Evolutionary conservation across 2,888 invertebrate genomes (phyloP).

Genomic region (Ecliptopera silaceata): DNA sequence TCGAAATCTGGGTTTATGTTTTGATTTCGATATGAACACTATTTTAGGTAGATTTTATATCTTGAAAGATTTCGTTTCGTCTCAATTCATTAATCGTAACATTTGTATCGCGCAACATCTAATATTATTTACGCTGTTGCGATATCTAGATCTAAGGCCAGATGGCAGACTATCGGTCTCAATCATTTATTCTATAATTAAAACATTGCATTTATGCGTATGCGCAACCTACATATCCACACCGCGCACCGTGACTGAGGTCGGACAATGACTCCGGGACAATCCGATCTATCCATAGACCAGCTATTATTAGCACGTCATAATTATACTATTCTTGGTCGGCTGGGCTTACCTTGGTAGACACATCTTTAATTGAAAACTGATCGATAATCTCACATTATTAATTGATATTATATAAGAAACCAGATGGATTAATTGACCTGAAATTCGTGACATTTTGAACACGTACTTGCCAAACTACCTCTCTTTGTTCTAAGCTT

Average conservation of each 20-base stretch:
- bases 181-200: slow-evolving; percentile 40
- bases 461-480: background rate
- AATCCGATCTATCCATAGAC: slow-evolving; percentile 39
- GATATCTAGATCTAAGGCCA: slow-evolving; percentile 37
- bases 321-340: slow-evolving; percentile 22
- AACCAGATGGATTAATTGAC: no score
- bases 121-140: slow-evolving; percentile 28
- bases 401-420: no score
- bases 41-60: background rate
- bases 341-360: background rate
- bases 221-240: slow-evolving; percentile 38
- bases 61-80: background rate
- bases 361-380: background rate
- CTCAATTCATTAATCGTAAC: slow-evolving; percentile 6
- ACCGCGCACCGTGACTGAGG: slow-evolving; percentile 38
- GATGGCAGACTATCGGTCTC: slow-evolving; percentile 38
- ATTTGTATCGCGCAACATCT: slow-evolving; percentile 17
- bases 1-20: no score
- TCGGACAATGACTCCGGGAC: slow-evolving; percentile 38
- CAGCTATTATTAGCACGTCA: slow-evolving; percentile 33
- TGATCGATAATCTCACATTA: background rate
- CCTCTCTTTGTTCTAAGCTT: background rate
- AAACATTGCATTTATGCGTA: slow-evolving; percentile 36
- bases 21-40: background rate
- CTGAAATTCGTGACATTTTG: background rate